A percentile compares a stretch with the other conserved stretches of the same genome.
Evolutionary conservation across 2,888 invertebrate species (phyloP).

Genomic region (Drosophila nigritarsus): DNA sequence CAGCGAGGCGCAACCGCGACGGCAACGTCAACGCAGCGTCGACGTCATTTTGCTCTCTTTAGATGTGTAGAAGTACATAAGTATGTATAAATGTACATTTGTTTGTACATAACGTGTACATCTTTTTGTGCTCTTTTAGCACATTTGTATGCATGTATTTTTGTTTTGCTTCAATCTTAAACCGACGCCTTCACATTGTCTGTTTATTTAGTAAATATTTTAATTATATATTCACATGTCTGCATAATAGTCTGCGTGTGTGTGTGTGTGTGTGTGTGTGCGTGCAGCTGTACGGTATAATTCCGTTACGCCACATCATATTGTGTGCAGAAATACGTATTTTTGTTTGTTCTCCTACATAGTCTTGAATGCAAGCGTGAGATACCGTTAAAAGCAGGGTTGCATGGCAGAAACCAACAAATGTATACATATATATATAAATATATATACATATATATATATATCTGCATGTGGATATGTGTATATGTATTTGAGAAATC

Average conservation of each 20-base stretch:
- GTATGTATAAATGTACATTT: constrained; percentile 14
- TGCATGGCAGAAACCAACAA: constrained; percentile 20
- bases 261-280: constrained; percentile 7
- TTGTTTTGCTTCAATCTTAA: constrained; percentile 45
- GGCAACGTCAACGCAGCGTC: constrained; percentile 36
- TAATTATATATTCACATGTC: constrained; percentile 44
- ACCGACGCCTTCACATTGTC: constrained; percentile 57
- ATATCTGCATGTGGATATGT: background rate
- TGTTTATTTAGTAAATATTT: constrained; percentile 73
- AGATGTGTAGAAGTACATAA: constrained; percentile 1
- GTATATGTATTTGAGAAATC: constrained; percentile 7
- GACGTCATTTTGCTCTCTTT: constrained; percentile 42
- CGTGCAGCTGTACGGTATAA: constrained; percentile 41
- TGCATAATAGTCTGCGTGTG: constrained; percentile 6
- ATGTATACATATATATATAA: background rate
- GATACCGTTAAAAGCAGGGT: constrained; percentile 41
- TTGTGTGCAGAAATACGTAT: constrained; percentile 34
- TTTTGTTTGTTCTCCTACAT: constrained; percentile 10
- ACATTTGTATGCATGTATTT: constrained; percentile 11
- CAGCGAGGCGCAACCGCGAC: constrained; percentile 70
- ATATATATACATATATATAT: no score
- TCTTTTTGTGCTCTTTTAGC: constrained; percentile 24
- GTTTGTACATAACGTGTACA: background rate
- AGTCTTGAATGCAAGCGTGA: constrained; percentile 30
- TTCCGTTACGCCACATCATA: constrained; percentile 64